Conservation (phyloP, 2,888 invertebrate species). For the Ernsta delagoae region DNA sequence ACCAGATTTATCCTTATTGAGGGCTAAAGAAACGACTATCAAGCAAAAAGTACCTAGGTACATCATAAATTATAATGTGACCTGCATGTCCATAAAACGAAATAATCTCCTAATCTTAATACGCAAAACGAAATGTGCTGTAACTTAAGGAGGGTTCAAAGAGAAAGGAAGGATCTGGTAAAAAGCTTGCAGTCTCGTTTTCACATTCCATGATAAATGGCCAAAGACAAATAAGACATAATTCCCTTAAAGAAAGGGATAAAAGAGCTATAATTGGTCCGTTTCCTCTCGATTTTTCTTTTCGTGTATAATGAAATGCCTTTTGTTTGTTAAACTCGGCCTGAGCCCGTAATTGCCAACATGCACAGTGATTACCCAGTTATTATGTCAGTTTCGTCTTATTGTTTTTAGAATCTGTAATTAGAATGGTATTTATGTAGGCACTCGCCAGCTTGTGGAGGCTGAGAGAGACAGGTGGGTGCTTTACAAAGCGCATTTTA, state of each 20-base stretch:
- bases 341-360: conserved; percentile 25
- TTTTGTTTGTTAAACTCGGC: conserved; percentile 30
- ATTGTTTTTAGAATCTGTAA: conserved; percentile 24
- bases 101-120: conserved; percentile 25
- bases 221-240: conserved; percentile 31
- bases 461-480: conserved; percentile 15
- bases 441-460: conserved; percentile 14
- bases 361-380: conserved; percentile 35
- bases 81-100: conserved; percentile 19
- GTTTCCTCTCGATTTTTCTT: conserved; percentile 19
- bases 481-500: conserved; percentile 15
- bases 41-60: too few relatives aligned
- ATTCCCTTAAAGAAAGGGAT: conserved; percentile 27
- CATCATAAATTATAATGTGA: conserved; percentile 3
- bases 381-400: conserved; percentile 35
- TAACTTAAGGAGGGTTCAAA: conserved; percentile 9
- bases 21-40: conserved; percentile 3
- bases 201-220: conserved; percentile 16
- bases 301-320: conserved; percentile 31
- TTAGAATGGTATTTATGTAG: conserved; percentile 28
- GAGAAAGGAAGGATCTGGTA: conserved; percentile 13
- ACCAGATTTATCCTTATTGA: too few relatives aligned
- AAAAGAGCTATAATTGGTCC: conserved; percentile 23
- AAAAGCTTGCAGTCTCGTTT: conserved; percentile 18
- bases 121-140: conserved; percentile 8